Evolutionary conservation across 2,797 vertebrate genomes (phyloP), one percentile per base, ranked within the genome.

Genomic region (Rhinoraja longicauda): DNA sequence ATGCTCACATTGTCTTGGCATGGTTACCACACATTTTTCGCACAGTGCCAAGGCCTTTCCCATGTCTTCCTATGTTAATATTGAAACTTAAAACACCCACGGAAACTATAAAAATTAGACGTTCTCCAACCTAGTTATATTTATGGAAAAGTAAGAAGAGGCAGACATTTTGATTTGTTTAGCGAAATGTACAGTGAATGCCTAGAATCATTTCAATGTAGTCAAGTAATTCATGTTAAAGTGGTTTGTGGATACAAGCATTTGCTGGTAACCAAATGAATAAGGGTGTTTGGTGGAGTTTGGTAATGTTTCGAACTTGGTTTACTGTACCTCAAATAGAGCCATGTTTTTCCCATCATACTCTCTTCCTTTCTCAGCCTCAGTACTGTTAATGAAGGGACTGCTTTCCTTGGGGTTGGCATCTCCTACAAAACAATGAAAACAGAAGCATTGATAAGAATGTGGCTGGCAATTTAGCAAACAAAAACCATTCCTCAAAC

Each of bases 281-380:
- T 72, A 39, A 13, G 88, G 21, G 29, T 72, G 17, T n/a, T 86
- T 64, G n/a, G 72, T 1, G 7, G 2, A 24, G 9, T 32, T 39
- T 59, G 17, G 0, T 13, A 9, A 45, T 67, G 45, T 5, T 1
- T 75, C 0, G n/a, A 82, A 93, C 5, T 0, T 32, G 0, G 0
- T 39, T 21, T 0, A 1, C 82, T 90, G 75, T 97, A 99, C 99
- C 99, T 99, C 99, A 64, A 99, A 99, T 95, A 99, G 96, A 93
- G 98, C 99, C 99, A 99, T 99, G 97, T 99, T 97, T 96, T 99
- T 99, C 95, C 97, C 98, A 0, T 98, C 98, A 0, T 98, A 98
- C 93, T 99, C 98, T 94, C 98, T 98, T 93, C 97, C 98, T 95
- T 99, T 99, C 95, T 99, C 99, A 93, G 97, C 95, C 95, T 99